Percentiles rank a stretch among this genome's conserved stretches.
Conservation (phyloP, 2,113 vertebrate species). For the Fregata magnificens region DNA sequence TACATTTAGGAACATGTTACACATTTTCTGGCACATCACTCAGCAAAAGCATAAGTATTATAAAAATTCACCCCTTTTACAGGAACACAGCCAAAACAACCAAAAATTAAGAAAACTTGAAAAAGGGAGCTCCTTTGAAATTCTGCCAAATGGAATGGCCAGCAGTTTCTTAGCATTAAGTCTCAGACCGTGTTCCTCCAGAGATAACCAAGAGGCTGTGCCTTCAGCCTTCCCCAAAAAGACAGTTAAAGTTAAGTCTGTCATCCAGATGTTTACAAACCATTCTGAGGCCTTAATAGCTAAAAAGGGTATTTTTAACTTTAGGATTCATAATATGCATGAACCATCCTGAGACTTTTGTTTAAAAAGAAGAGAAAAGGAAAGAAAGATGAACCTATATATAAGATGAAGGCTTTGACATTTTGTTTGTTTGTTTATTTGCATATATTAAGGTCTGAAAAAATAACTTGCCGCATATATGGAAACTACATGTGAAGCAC, state of each 20-base stretch:
- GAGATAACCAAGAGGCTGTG: neutral
- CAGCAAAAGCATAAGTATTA: neutral
- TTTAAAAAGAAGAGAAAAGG: too few relatives aligned
- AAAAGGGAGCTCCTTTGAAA: neutral
- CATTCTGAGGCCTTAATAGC: neutral
- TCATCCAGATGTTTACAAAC: neutral
- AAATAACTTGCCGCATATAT: neutral
- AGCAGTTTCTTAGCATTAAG: neutral
- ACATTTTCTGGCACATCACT: neutral
- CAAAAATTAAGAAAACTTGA: neutral
- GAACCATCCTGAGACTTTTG: neutral
- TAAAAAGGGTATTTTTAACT: neutral
- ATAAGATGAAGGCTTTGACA: neutral
- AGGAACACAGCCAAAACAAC: neutral
- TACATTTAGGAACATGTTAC: neutral
- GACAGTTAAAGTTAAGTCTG: neutral
- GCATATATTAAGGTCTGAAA: neutral
- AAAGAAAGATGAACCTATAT: neutral
- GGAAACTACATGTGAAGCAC: neutral
- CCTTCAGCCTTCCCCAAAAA: neutral
- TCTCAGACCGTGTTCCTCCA: neutral
- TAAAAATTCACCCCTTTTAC: neutral
- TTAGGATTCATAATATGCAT: neutral
- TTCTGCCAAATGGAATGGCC: neutral
- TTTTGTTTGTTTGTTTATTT: neutral